phyloP scores from a whole-genome alignment of 2,113 vertebrate species.

The Craseonycteris thonglongyai region DNA sequence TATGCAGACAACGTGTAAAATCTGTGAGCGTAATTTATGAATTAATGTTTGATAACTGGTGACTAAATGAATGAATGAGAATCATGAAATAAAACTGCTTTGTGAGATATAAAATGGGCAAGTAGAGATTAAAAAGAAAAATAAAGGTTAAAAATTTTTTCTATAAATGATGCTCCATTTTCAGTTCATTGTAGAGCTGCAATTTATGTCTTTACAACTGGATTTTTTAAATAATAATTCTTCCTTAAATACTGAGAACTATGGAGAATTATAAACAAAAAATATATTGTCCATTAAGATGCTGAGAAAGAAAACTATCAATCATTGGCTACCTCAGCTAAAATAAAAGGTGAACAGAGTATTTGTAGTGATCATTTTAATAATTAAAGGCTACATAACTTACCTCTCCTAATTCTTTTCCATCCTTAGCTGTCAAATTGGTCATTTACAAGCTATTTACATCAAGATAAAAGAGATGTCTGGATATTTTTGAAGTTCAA shows the following conservation, averaged over 20 bases:
- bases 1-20: not conserved
- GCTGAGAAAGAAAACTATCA: not conserved
- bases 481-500: slow-evolving; percentile 24
- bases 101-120: not conserved
- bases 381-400: slow-evolving; percentile 41
- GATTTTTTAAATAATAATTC: not conserved
- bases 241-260: not conserved
- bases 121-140: not conserved
- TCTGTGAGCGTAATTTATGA: not conserved
- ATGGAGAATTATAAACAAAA: not conserved
- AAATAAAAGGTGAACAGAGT: slow-evolving; percentile 37
- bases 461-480: not conserved
- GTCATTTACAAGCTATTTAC: slow-evolving; percentile 39
- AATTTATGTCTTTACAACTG: not conserved
- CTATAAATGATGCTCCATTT: not conserved
- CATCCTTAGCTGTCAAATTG: slow-evolving; percentile 1
- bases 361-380: slow-evolving; percentile 40
- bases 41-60: not conserved
- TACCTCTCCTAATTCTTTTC: slow-evolving; percentile 34
- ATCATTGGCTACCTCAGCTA: slow-evolving; percentile 3
- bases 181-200: not conserved
- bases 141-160: not conserved
- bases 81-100: not conserved
- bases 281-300: not conserved
- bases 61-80: not conserved